phyloP scores from a whole-genome alignment of 2,888 invertebrate genomes.

The Diaprepes abbreviatus region DNA sequence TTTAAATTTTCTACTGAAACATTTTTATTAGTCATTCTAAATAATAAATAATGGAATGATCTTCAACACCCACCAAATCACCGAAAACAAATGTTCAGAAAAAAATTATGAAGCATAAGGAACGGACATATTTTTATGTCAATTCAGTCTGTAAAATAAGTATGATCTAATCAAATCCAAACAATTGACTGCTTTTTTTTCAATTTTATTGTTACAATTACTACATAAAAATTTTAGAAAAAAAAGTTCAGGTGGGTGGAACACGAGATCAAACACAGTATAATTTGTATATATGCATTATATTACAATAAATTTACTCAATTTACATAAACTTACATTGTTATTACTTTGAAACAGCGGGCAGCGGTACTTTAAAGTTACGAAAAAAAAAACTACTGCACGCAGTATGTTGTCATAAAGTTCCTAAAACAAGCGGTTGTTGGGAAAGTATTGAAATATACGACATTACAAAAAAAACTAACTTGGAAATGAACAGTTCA shows the following conservation, averaged over 20 bases:
- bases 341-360: constrained; percentile 7
- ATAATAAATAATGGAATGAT: no score
- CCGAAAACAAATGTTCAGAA: no score
- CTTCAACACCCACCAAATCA: no score
- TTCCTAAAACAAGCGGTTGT: neutral
- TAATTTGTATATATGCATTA: constrained; percentile 4
- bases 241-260: constrained; percentile 1
- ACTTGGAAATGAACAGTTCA: no score
- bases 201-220: neutral
- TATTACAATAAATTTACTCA: constrained; percentile 19
- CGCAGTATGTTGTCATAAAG: neutral
- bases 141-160: no score
- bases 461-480: neutral
- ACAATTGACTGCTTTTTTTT: neutral
- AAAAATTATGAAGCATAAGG: no score
- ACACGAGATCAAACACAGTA: constrained; percentile 3
- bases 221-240: neutral
- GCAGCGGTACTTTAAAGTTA: neutral
- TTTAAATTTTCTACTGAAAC: no score
- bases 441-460: neutral
- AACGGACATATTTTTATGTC: no score
- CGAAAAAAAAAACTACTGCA: neutral
- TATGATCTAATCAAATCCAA: neutral
- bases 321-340: constrained; percentile 21
- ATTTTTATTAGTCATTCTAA: no score